Percentiles rank a stretch among this genome's conserved stretches.
phyloP scores from a whole-genome alignment of 2,888 invertebrate species.

The Celastrina argiolus region DNA sequence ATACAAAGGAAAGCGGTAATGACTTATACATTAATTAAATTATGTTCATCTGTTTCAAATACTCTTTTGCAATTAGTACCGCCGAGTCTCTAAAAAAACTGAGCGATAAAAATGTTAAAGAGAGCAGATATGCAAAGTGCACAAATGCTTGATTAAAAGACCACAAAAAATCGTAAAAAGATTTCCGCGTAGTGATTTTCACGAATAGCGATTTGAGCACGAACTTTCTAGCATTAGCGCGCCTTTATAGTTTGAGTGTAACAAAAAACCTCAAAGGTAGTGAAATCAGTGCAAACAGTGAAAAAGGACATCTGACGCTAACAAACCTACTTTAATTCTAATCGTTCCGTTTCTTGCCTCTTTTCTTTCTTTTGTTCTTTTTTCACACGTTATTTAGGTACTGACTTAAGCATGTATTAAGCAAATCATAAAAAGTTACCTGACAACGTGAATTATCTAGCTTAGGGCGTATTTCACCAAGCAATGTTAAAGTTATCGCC shows the following conservation, averaged over 20 bases:
- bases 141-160: conserved; percentile 17
- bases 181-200: conserved; percentile 7
- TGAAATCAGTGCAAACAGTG: not conserved
- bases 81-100: not conserved
- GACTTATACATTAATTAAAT: not conserved
- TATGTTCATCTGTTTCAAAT: not conserved
- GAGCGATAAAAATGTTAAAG: not conserved
- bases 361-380: too few species aligned
- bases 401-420: too few species aligned
- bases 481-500: too few species aligned
- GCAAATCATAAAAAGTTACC: too few species aligned
- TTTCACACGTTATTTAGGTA: too few species aligned
- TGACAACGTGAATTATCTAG: too few species aligned
- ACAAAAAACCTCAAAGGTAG: not conserved
- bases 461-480: too few species aligned
- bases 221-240: not conserved
- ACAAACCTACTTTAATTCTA: too few species aligned
- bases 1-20: not conserved
- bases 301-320: too few species aligned
- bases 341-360: too few species aligned
- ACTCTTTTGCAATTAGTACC: not conserved
- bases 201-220: not conserved
- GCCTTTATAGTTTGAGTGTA: conserved; percentile 34
- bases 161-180: conserved; percentile 4
- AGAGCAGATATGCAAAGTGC: not conserved